Evolutionary conservation across 2,113 vertebrate species (phyloP).

Genomic region (Rhagologus leucostigma): DNA sequence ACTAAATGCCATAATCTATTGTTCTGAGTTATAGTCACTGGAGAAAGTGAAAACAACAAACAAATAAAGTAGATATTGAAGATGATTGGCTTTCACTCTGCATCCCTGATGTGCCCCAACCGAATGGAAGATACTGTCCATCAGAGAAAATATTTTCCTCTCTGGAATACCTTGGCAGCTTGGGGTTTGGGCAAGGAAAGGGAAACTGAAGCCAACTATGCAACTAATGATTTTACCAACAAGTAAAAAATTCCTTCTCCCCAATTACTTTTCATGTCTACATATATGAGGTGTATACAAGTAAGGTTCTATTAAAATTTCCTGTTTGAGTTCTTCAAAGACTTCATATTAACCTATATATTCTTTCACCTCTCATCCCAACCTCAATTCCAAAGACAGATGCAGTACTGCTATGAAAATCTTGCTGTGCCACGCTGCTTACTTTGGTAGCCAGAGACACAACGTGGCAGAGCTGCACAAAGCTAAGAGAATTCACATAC

Average conservation of each 20-base stretch:
- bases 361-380: background rate
- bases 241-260: background rate
- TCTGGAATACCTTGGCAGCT: background rate
- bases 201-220: background rate
- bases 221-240: constrained; percentile 1
- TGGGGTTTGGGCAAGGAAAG: background rate
- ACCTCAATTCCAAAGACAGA: background rate
- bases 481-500: background rate
- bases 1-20: background rate
- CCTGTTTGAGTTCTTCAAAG: background rate
- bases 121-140: background rate
- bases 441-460: background rate
- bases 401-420: background rate
- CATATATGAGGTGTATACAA: background rate
- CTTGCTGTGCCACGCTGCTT: background rate
- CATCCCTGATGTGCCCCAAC: background rate
- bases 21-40: background rate
- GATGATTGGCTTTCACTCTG: background rate
- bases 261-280: background rate
- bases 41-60: background rate
- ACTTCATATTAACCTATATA: background rate
- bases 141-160: constrained; percentile 15
- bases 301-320: background rate
- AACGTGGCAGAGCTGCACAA: background rate
- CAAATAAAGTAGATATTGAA: background rate